A percentile compares a stretch with the other conserved stretches of the same genome.
These are phyloP conservation scores for Keiferia lycopersicella DNA, from an alignment of 2,888 invertebrate species.

Conservation along the genomic window DNA sequence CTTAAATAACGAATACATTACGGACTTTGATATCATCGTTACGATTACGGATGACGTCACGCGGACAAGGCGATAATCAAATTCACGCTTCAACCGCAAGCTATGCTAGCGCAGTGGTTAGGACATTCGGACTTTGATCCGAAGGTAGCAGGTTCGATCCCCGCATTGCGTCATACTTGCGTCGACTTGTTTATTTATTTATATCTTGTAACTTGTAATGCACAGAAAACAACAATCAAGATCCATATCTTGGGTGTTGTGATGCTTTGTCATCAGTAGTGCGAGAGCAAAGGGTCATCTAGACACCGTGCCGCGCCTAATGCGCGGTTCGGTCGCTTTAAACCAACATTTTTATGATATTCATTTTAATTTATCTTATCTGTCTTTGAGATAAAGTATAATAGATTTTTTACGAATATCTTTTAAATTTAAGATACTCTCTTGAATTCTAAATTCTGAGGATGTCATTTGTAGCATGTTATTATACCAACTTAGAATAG, in stretches of 20 bases:
- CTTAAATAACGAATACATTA: not conserved
- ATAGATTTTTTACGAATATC: too few relatives aligned
- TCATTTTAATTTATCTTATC: too few relatives aligned
- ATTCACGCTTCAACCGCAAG: not conserved
- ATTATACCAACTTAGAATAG: too few relatives aligned
- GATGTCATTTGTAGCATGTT: too few relatives aligned
- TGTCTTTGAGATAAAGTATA: too few relatives aligned
- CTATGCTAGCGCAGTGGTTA: not conserved
- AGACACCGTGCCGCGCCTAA: slow-evolving; percentile 56
- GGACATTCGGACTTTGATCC: slow-evolving; percentile 1
- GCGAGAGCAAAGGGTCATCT: slow-evolving; percentile 61
- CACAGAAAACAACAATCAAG: slow-evolving; percentile 52
- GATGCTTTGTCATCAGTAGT: slow-evolving; percentile 42
- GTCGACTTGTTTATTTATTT: slow-evolving; percentile 5
- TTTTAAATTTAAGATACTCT: too few relatives aligned
- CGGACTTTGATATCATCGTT: not conserved
- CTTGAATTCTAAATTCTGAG: too few relatives aligned
- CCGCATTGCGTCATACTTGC: not conserved
- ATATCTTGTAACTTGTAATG: slow-evolving; percentile 37
- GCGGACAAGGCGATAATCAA: not conserved
- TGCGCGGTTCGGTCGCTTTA: slow-evolving; percentile 63
- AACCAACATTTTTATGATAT: slow-evolving; percentile 55
- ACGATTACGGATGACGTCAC: not conserved
- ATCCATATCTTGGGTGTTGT: slow-evolving; percentile 46
- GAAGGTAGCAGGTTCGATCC: not conserved